phyloP scores from a whole-genome alignment of 2,113 vertebrate genomes.

The Calidris pygmaea region DNA sequence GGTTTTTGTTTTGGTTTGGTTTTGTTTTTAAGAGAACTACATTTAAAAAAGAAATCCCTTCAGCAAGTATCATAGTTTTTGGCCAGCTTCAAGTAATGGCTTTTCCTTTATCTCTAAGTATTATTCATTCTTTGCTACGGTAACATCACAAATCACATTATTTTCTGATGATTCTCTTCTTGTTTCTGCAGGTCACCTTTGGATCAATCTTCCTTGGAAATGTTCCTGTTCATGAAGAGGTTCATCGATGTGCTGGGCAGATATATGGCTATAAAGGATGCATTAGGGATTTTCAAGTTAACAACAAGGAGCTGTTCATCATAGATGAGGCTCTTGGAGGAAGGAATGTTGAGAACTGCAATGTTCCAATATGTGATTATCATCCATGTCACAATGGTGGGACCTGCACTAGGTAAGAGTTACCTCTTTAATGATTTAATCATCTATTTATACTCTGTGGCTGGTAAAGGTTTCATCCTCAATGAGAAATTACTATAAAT shows the following conservation, averaged over 20 bases:
- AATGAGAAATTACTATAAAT: background rate
- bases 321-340: slow-evolving; percentile 76
- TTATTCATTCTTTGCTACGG: background rate
- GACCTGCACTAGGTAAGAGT: slow-evolving; percentile 81
- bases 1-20: background rate
- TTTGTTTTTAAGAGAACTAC: background rate
- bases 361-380: slow-evolving; percentile 75
- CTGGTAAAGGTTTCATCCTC: background rate
- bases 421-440: background rate
- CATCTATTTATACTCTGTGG: background rate
- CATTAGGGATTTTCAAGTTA: slow-evolving; percentile 82
- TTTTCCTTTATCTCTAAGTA: background rate
- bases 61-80: background rate
- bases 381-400: slow-evolving; percentile 83
- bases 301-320: slow-evolving; percentile 78
- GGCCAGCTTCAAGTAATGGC: background rate
- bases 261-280: slow-evolving; percentile 79
- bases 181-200: slow-evolving; percentile 72
- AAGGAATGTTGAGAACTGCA: slow-evolving; percentile 83
- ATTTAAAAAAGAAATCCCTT: background rate
- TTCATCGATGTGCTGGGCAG: slow-evolving; percentile 47
- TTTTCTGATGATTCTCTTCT: background rate
- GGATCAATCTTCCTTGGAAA: slow-evolving; percentile 83
- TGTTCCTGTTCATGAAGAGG: slow-evolving; percentile 72
- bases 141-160: background rate